Conservation (phyloP, 2,888 invertebrate genomes). For the Podabrus alpinus region DNA sequence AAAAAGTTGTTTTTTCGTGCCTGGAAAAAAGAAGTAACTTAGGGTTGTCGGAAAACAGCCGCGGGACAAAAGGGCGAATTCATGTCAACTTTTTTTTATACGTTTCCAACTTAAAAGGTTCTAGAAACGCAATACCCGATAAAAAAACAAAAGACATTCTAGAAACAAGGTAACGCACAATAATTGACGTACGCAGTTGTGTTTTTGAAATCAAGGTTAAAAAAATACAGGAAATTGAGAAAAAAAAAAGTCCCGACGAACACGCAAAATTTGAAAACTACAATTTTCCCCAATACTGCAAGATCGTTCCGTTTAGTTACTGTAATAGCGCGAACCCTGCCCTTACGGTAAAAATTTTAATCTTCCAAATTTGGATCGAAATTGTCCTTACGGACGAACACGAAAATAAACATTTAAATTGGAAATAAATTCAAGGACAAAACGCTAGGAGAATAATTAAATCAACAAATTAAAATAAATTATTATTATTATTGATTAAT, state of each 20-base stretch:
- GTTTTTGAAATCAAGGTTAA: neutral
- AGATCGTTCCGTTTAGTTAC: neutral
- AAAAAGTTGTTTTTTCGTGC: neutral
- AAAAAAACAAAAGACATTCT: neutral
- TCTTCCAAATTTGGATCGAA: neutral
- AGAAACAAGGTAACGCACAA: neutral
- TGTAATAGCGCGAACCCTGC: neutral
- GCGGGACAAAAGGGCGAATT: neutral
- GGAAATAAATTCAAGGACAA: neutral
- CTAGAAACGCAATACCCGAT: neutral
- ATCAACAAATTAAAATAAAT: neutral
- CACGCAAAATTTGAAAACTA: too few species aligned
- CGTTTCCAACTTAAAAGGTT: neutral
- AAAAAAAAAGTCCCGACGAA: too few species aligned
- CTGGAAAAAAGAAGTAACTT: neutral
- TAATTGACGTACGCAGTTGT: neutral
- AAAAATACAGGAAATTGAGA: too few species aligned
- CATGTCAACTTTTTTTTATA: neutral
- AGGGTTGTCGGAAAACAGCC: neutral
- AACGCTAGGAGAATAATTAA: neutral
- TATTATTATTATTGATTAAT: neutral
- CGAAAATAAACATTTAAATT: neutral
- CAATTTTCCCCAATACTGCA: too few species aligned
- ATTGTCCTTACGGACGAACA: neutral
- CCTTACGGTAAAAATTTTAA: neutral